Evolutionary conservation across 2,888 invertebrate genomes (phyloP), one percentile per base, ranked within the genome.

Genomic region (Taenaris catops): DNA sequence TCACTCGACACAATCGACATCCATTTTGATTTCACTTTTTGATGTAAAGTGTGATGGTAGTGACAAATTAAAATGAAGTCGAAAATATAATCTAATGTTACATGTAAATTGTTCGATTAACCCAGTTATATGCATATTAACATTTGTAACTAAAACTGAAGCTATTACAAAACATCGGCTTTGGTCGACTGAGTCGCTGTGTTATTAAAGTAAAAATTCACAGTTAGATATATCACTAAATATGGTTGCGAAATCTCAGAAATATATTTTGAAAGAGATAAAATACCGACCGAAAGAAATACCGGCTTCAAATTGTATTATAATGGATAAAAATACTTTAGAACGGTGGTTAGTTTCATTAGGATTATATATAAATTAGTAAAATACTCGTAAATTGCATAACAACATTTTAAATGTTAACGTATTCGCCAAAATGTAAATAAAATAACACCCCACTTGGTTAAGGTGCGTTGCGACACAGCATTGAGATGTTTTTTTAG

Each of bases 11-110:
- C 62, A 64, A 53, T 60, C 62, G 66, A 65, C 63, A 66, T 63
- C 54, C 54, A 64, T 48, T 53, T 60, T 64, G 73, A 70, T 84
- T 84, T 83, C 84, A 81, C 83, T 81, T 81, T 59, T 76, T 63
- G 59, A 68, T 62, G 65, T 53, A 48, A 53, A 43, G 39, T 31
- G 17, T 36, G 25, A 38, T 27, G 21, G 20, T 35, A 24, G 29
- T 34, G 40, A 38, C 38, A 35, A 38, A 44, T 23, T 38, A 17
- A 38, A 46, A 40, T 29, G 37, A 35, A 41, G 24, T 44, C 33
- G 27, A 33, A 33, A 18, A 44, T 37, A 21, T 14, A 17, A 26
- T 33, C 21, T 34, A 34, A 34, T 39, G 40, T 20, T 33, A 41
- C 31, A 35, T 38, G 40, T 31, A 38, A 34, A 38, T 46, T 40